These are phyloP conservation scores for Leucopsar rothschildi DNA, from an alignment of 2,113 vertebrate species.

Conservation along the genomic window DNA sequence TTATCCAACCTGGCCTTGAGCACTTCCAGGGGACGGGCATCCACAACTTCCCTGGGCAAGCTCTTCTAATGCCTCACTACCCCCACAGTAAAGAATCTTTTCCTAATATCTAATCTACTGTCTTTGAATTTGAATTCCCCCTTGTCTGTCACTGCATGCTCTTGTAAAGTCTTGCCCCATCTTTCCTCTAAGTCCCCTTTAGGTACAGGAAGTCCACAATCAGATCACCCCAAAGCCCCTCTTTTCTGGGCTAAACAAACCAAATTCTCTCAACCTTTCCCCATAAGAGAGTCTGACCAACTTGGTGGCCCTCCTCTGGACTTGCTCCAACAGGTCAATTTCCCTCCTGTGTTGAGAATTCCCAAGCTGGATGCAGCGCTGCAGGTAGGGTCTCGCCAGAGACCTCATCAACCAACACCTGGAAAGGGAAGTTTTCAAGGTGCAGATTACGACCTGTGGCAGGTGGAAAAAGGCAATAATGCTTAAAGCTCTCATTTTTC, in stretches of 20 bases:
- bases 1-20: not conserved
- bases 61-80: not conserved
- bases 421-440: not conserved
- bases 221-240: not conserved
- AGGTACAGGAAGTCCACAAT: not conserved
- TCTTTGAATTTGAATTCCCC: not conserved
- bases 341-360: not conserved
- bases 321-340: not conserved
- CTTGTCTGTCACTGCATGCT: not conserved
- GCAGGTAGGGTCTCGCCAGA: not conserved
- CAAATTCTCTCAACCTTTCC: not conserved
- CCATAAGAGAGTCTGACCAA: not conserved
- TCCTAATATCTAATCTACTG: not conserved
- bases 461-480: not conserved
- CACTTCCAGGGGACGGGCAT: not conserved
- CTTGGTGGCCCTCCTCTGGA: not conserved
- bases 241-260: not conserved
- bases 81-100: not conserved
- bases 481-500: not conserved
- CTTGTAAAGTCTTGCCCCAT: too few relatives aligned
- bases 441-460: not conserved
- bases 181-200: not conserved
- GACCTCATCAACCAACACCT: not conserved
- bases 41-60: not conserved
- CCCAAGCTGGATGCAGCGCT: not conserved